Conservation (phyloP, 2,113 vertebrate species). For the Corythaeola cristata region DNA sequence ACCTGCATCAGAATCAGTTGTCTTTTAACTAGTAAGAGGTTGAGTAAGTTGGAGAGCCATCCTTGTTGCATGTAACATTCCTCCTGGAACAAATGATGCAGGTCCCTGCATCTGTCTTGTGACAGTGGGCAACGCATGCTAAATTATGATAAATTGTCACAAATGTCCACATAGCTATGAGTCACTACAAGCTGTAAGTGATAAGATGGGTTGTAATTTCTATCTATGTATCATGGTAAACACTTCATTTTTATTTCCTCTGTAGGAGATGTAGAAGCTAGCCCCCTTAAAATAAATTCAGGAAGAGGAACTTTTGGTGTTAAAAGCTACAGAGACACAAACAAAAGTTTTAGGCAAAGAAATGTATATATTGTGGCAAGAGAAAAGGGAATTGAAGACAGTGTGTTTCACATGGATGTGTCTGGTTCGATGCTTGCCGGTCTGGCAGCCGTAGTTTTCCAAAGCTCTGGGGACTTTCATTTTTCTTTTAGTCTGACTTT, state of each 20-base stretch:
- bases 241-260: not conserved
- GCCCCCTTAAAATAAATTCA: not conserved
- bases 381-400: not conserved
- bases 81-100: not conserved
- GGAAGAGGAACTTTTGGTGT: not conserved
- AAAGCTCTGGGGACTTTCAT: not conserved
- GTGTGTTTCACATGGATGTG: not conserved
- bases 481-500: not conserved
- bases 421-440: fast-evolving
- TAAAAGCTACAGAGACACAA: not conserved
- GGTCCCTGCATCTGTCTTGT: not conserved
- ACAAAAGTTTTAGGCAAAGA: not conserved
- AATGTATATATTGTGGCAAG: not conserved
- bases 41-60: not conserved
- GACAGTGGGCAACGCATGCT: not conserved
- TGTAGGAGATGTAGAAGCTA: not conserved
- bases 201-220: not conserved
- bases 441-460: not conserved
- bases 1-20: not conserved
- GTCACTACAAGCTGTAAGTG: not conserved
- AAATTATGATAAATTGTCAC: not conserved
- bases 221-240: not conserved
- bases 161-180: not conserved
- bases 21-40: not conserved
- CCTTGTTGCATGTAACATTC: not conserved